These are phyloP conservation scores for Samia ricini DNA, from an alignment of 1,140 invertebrate species.

Conservation along the genomic window DNA sequence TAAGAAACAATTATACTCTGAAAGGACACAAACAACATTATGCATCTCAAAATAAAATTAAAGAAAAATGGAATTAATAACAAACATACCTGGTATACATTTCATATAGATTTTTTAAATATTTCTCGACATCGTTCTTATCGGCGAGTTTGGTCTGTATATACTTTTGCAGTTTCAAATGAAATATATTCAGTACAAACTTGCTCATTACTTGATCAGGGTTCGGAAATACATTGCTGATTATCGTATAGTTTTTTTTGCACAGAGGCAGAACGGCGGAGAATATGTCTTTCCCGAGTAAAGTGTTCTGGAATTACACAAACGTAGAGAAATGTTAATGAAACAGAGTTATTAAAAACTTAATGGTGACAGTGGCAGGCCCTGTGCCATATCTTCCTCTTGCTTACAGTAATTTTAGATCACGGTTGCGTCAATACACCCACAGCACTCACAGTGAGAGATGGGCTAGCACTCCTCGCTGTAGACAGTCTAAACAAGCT, in stretches of 20 bases:
- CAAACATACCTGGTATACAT: conserved; percentile 87
- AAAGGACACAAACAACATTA: too few species aligned
- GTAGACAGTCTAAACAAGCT: too few species aligned
- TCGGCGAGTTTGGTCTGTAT: conserved; percentile 88
- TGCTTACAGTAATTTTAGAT: too few species aligned
- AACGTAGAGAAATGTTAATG: conserved; percentile 5
- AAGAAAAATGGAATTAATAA: too few species aligned
- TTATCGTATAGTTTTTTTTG: conserved; percentile 91
- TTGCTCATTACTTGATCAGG: conserved; percentile 99
- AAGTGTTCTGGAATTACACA: conserved; percentile 68
- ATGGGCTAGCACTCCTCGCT: too few species aligned
- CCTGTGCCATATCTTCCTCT: too few species aligned
- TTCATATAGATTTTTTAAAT: conserved; percentile 92
- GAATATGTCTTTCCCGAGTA: conserved; percentile 91
- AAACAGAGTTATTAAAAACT: background rate
- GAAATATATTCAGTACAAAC: conserved; percentile 97
- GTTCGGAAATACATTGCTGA: conserved; percentile 96
- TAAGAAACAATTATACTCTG: too few species aligned
- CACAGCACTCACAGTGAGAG: too few species aligned
- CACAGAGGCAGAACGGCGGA: conserved; percentile 94
- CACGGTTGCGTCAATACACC: too few species aligned
- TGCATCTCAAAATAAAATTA: too few species aligned
- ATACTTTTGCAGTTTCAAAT: conserved; percentile 93
- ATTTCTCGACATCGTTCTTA: conserved; percentile 90
- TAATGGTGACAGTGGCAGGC: too few species aligned